Base-by-base conservation (phyloP, 1,140 invertebrate genomes). In the Drosophila eugracilis region DNA sequence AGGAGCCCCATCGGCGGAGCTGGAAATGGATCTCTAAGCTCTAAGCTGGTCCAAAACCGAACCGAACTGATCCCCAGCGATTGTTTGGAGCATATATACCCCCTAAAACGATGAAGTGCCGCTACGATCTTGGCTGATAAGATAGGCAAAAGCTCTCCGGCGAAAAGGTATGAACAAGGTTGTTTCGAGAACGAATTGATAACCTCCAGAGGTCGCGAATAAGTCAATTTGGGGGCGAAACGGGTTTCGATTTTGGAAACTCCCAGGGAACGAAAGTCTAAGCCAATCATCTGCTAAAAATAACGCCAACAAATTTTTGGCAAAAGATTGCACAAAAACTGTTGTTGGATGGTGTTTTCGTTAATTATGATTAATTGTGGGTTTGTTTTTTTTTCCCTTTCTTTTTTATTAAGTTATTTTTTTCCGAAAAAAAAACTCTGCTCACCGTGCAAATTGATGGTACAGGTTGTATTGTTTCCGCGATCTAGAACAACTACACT, bases 391-490 rank as follows among this genome's bases (percentile, higher is more conserved):
- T 44, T 37, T 21, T 36, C 30, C 12, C 0, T 14, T 24, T 1
- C 3, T 24, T 24, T 14, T 24, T 28, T 53, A 37, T 42, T 34
- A 36, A 41, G 34, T 3, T 58, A 10, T 26, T 32, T 54, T 42
- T 15, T 39, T 36, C 14, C 3, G 14, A n/a, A n/a, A n/a, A n/a
- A n/a, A n/a, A n/a, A n/a, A n/a, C n/a, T 34, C 74, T 36, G 80
- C 95, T 95, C 94, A 97, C 96, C 96, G 93, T 97, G 97, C 93
- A 97, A 94, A 94, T 98, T 97, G 92, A 98, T 96, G 88, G 97
- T 97, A 93, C 96, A 97, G 91, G 97, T 97, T 92, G 97, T 98
- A 94, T 98, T 98, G 93, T 98, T 98, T 92, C 97, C 97, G 92
- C 97, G 95, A 93, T 98, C 97, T 90, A 98, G 94, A 90, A 97